phyloP scores from a whole-genome alignment of 1,140 invertebrate genomes.

The Pseudomyrmex pallidus region DNA sequence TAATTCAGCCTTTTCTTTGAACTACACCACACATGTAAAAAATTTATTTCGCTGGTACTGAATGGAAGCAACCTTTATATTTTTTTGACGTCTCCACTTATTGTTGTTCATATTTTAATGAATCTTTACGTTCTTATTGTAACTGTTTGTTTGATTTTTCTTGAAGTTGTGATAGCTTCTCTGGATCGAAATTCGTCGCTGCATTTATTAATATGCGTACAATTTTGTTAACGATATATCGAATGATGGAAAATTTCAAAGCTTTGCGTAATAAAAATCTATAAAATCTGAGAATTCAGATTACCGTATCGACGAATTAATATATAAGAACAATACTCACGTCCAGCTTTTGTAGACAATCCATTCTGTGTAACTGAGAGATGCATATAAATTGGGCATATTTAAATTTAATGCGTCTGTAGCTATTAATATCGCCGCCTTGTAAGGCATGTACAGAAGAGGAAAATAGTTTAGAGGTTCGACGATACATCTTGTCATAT shows the following conservation, averaged over 20 bases:
- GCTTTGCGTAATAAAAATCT: not conserved
- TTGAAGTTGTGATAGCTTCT: not conserved
- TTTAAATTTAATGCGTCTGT: not conserved
- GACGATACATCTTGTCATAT: constrained; percentile 81
- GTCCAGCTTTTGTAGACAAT: constrained; percentile 37
- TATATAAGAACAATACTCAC: not conserved
- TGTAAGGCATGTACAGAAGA: not conserved
- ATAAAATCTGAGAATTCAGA: no score
- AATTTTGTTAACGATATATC: not conserved
- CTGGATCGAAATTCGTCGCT: not conserved
- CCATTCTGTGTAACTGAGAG: constrained; percentile 71
- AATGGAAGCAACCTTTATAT: no score
- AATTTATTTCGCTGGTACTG: no score
- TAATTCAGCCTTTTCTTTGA: no score
- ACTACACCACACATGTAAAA: no score
- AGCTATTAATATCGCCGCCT: not conserved
- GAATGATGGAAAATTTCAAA: not conserved
- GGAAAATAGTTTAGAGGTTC: not conserved
- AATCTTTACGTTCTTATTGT: no score
- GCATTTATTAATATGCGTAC: not conserved
- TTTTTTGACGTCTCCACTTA: no score
- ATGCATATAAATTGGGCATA: constrained; percentile 75
- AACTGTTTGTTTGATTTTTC: no score
- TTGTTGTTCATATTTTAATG: no score
- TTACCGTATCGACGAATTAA: not conserved